Conservation (phyloP, 2,113 vertebrate genomes). For the Passer domesticus region DNA sequence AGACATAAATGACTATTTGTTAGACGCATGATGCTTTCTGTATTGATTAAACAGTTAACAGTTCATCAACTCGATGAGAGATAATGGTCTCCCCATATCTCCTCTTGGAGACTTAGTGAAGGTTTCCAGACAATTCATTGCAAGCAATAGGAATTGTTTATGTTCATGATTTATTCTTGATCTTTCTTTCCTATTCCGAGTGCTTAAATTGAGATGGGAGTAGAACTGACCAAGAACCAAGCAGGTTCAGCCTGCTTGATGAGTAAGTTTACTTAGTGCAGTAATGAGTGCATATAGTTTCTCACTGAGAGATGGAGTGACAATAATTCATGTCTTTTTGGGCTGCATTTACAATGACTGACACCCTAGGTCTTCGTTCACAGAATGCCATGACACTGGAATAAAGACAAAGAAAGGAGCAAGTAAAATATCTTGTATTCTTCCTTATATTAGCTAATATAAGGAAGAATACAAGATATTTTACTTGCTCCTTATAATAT, state of each 20-base stretch:
- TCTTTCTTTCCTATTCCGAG: neutral
- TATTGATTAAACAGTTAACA: conserved; percentile 51
- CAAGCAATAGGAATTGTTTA: neutral
- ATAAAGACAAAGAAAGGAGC: neutral
- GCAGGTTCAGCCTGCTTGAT: neutral
- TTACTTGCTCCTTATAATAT: too few species aligned
- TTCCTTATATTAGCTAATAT: neutral
- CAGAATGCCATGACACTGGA: neutral
- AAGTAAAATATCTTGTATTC: neutral
- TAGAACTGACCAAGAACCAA: neutral
- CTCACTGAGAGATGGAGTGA: neutral
- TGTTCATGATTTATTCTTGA: neutral
- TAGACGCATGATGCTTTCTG: neutral
- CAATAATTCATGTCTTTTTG: neutral
- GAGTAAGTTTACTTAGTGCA: neutral
- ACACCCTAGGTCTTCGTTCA: neutral
- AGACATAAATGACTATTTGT: neutral
- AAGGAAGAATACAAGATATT: too few species aligned
- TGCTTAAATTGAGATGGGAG: neutral
- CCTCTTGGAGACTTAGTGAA: neutral
- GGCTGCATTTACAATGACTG: neutral
- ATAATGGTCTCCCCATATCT: neutral
- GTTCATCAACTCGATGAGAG: neutral
- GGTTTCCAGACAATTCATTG: neutral
- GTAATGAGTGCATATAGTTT: neutral